A percentile compares a stretch with the other conserved stretches of the same genome.
Evolutionary conservation across 2,888 invertebrate species (phyloP).

Genomic region (Plusia festucae): DNA sequence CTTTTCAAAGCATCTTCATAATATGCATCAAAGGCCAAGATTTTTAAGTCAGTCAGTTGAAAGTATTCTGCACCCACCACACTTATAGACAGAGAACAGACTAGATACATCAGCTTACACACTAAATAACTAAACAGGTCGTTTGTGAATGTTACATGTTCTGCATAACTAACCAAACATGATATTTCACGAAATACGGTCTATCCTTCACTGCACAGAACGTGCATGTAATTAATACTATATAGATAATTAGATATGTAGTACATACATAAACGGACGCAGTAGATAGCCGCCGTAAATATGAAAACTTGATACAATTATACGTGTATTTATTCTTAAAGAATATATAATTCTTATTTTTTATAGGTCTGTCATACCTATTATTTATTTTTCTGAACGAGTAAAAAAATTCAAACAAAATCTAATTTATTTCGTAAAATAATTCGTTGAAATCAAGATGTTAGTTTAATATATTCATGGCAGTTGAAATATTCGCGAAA

Average conservation of each 20-base stretch:
- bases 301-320: too few relatives aligned
- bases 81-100: conserved; percentile 61
- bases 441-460: conserved; percentile 33
- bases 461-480: conserved; percentile 1
- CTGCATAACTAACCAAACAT: not conserved
- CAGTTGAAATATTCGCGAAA: conserved; percentile 12
- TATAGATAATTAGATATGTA: too few relatives aligned
- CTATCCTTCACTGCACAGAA: not conserved
- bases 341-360: not conserved
- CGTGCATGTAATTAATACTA: not conserved
- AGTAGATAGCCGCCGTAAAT: not conserved
- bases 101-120: conserved; percentile 74
- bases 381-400: not conserved
- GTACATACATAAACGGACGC: not conserved
- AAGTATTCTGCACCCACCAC: conserved; percentile 16
- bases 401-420: conserved; percentile 21
- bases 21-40: not conserved
- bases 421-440: conserved; percentile 13
- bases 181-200: not conserved
- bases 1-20: not conserved
- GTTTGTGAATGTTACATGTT: conserved; percentile 10
- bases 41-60: too few relatives aligned
- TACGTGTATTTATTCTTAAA: too few relatives aligned
- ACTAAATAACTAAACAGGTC: conserved; percentile 68
- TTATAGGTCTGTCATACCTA: not conserved